Conservation (phyloP, 2,888 invertebrate genomes). For the Eulithis prunata region DNA sequence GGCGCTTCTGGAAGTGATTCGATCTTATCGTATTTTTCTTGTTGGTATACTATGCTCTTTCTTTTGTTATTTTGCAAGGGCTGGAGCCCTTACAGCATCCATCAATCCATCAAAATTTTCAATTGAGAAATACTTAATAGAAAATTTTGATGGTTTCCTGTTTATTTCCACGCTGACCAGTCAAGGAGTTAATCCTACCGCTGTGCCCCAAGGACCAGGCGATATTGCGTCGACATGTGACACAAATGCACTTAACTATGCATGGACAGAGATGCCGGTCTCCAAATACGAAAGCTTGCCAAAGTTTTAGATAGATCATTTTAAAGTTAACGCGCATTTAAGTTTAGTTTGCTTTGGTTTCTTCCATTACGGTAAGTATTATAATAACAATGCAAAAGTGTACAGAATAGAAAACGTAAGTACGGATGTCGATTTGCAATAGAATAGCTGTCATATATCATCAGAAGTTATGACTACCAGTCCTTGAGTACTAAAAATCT, state of each 20-base stretch:
- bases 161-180: constrained; percentile 44
- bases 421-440: no score
- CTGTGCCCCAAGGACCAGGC: constrained; percentile 56
- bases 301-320: constrained; percentile 66
- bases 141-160: constrained; percentile 9
- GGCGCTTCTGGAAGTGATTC: no score
- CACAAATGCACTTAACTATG: constrained; percentile 79
- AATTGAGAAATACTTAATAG: no score
- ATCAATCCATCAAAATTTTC: neutral
- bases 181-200: constrained; percentile 68
- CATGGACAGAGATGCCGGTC: constrained; percentile 75
- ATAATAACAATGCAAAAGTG: no score
- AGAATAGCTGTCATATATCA: no score
- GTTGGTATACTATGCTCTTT: neutral
- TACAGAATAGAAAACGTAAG: no score
- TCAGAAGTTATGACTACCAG: no score
- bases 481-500: no score
- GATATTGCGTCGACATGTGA: constrained; percentile 78
- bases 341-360: constrained; percentile 26
- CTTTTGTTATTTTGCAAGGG: neutral
- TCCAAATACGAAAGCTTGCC: constrained; percentile 65
- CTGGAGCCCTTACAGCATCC: neutral
- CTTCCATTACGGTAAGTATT: neutral
- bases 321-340: constrained; percentile 54
- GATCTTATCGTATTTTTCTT: no score